These are phyloP conservation scores for Pteronotus mesoamericanus DNA, from an alignment of 2,797 vertebrate genomes.

Conservation along the genomic window DNA sequence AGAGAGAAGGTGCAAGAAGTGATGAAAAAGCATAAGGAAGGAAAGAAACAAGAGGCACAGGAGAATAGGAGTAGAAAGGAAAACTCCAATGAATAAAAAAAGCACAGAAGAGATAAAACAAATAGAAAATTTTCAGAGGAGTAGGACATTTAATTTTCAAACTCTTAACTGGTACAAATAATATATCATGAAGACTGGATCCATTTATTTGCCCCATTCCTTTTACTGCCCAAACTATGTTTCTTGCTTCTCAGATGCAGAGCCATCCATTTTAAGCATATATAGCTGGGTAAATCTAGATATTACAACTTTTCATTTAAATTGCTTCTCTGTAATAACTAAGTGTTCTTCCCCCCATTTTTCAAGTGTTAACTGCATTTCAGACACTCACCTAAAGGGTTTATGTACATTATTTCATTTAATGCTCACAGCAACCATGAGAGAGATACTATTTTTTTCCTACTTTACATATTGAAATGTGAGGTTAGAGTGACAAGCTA, in stretches of 20 bases:
- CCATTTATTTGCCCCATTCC: neutral
- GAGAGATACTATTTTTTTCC: neutral
- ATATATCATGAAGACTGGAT: neutral
- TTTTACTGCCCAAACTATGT: fast-evolving
- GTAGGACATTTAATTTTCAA: neutral
- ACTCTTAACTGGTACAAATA: neutral
- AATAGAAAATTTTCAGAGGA: neutral
- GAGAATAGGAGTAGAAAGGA: neutral
- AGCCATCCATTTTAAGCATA: neutral
- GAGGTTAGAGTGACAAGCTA: neutral
- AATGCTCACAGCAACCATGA: neutral
- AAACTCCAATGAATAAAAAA: neutral
- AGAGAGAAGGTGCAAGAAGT: neutral
- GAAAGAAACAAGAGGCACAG: neutral
- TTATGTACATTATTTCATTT: neutral
- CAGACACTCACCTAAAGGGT: neutral
- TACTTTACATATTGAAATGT: neutral
- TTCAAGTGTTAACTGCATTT: neutral
- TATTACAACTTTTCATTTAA: neutral
- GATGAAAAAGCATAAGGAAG: neutral
- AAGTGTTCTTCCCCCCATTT: neutral
- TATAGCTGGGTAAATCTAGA: neutral
- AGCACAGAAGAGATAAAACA: neutral
- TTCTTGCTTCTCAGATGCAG: neutral
- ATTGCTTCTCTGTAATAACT: neutral